phyloP scores from a whole-genome alignment of 2,113 vertebrate species.

The Pipra filicauda region DNA sequence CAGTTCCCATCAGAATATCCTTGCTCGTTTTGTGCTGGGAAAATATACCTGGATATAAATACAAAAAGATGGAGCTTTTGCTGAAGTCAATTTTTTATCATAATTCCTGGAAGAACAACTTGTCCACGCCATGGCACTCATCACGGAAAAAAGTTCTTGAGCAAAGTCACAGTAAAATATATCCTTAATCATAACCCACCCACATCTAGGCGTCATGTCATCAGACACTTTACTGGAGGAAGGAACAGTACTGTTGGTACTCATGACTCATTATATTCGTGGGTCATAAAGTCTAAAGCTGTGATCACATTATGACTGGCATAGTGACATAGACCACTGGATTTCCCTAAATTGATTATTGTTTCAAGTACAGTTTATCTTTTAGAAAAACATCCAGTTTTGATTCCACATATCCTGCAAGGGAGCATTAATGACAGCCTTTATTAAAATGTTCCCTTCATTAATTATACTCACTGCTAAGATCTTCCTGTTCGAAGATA shows the following conservation, averaged over 20 bases:
- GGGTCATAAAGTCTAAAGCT: neutral
- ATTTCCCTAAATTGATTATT: neutral
- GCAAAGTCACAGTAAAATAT: neutral
- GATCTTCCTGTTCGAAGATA: neutral
- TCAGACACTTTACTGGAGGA: conserved; percentile 13
- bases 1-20: neutral
- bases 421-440: neutral
- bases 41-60: neutral
- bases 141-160: neutral
- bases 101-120: conserved; percentile 16
- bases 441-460: neutral
- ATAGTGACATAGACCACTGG: neutral
- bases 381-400: conserved; percentile 39
- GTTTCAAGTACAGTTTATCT: conserved; percentile 45
- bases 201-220: neutral
- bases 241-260: conserved; percentile 19
- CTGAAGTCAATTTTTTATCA: neutral
- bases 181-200: conserved; percentile 19
- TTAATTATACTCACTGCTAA: neutral
- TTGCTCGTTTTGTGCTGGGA: neutral
- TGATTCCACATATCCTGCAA: conserved; percentile 1
- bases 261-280: conserved; percentile 20
- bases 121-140: neutral
- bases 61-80: neutral
- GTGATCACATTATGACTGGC: neutral